A percentile compares a stretch with the other conserved stretches of the same genome.
Conservation (phyloP, 2,797 vertebrate genomes). For the Hydrolagus colliei region DNA sequence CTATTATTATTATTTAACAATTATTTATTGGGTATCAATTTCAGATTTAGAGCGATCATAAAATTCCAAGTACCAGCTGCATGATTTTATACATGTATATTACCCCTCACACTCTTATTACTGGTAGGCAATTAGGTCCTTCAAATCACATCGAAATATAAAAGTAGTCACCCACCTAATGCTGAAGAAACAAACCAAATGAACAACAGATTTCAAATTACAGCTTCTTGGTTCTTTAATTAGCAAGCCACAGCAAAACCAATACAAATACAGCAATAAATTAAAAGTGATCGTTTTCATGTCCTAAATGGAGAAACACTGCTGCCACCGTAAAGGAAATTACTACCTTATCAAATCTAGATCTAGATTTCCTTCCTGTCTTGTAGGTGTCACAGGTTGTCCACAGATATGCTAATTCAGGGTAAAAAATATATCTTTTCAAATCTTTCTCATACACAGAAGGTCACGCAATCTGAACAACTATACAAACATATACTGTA, state of each 20-base stretch:
- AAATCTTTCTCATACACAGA: constrained; percentile 27
- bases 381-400: background rate
- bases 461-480: constrained; percentile 16
- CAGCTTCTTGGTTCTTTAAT: background rate
- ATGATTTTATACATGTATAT: too few species aligned
- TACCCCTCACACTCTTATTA: too few species aligned
- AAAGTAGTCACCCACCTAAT: background rate
- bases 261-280: constrained; percentile 1
- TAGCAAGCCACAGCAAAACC: background rate
- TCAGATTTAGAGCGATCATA: too few species aligned
- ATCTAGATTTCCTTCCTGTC: background rate
- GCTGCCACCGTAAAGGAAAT: background rate
- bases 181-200: background rate
- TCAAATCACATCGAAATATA: too few species aligned
- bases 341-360: background rate
- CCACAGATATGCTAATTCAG: constrained; percentile 18
- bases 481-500: background rate
- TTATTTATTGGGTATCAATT: too few species aligned
- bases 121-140: too few species aligned
- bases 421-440: constrained; percentile 22
- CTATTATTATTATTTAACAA: too few species aligned
- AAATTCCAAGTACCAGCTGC: too few species aligned
- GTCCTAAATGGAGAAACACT: constrained; percentile 12
- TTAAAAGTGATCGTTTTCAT: background rate
- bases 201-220: background rate